A percentile compares a stretch with the other conserved stretches of the same genome.
Conservation (phyloP, 1,140 invertebrate species). For the Ylistrum balloti region DNA sequence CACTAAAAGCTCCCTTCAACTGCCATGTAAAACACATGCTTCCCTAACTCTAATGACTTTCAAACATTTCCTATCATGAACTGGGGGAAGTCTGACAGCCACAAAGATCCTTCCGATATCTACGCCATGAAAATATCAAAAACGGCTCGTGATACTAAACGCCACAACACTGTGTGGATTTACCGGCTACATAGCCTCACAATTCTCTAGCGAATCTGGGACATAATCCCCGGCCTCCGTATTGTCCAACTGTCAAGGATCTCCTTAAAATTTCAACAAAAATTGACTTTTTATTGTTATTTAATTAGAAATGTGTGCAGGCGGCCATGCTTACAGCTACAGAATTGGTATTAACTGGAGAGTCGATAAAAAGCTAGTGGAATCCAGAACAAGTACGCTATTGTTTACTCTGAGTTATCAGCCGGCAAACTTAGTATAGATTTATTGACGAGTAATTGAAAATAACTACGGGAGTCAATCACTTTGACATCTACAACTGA, state of each 20-base stretch:
- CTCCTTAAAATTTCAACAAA: conserved; percentile 40
- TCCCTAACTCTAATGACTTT: neutral
- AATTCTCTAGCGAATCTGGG: conserved; percentile 3
- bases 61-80: neutral
- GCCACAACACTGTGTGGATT: neutral
- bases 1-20: neutral
- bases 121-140: neutral
- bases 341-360: conserved; percentile 8
- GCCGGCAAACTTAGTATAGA: neutral
- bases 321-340: conserved; percentile 5
- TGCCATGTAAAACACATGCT: neutral
- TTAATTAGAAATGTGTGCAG: conserved; percentile 39
- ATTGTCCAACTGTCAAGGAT: neutral
- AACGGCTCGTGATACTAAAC: neutral
- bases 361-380: conserved; percentile 30
- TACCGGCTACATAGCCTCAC: neutral
- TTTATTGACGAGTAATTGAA: conserved; percentile 28
- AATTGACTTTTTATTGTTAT: conserved; percentile 40
- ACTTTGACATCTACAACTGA: neutral
- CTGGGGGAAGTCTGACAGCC: neutral
- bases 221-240: neutral
- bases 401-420: conserved; percentile 8
- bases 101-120: conserved; percentile 26
- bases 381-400: neutral
- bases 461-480: neutral